A percentile compares a stretch with the other conserved stretches of the same genome.
Evolutionary conservation across 2,113 vertebrate genomes (phyloP).

Genomic region (Anarrhichthys ocellatus): DNA sequence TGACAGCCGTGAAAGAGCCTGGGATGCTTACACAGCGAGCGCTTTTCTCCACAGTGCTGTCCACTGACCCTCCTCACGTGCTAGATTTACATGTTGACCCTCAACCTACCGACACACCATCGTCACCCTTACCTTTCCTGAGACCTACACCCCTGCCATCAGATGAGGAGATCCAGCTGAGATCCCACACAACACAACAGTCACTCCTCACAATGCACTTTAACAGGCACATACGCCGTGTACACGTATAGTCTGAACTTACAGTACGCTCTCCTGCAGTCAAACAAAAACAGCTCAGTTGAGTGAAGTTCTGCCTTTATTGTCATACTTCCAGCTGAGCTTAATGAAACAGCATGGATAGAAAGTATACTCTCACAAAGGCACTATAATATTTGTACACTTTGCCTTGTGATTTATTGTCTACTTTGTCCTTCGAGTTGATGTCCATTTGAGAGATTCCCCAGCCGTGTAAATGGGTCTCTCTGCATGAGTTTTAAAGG

Average conservation of each 20-base stretch:
- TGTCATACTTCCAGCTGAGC: slow-evolving; percentile 67
- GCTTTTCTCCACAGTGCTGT: slow-evolving; percentile 74
- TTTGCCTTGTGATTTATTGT: slow-evolving; percentile 63
- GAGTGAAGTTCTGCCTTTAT: slow-evolving; percentile 69
- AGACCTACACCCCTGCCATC: slow-evolving; percentile 87
- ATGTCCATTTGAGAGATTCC: slow-evolving; percentile 19
- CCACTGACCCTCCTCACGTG: slow-evolving; percentile 52
- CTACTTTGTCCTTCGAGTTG: slow-evolving; percentile 30
- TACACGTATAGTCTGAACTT: slow-evolving; percentile 5
- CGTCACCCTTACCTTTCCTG: slow-evolving; percentile 90
- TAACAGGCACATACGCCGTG: neutral
- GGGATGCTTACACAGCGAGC: slow-evolving; percentile 62
- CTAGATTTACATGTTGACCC: slow-evolving; percentile 62
- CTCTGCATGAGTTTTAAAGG: slow-evolving; percentile 10
- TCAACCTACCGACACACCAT: neutral
- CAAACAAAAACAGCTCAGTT: slow-evolving; percentile 59
- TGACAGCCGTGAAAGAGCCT: slow-evolving; percentile 57
- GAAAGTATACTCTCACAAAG: slow-evolving; percentile 67
- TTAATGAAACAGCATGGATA: slow-evolving; percentile 60
- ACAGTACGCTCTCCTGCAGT: slow-evolving; percentile 44
- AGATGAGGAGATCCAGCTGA: slow-evolving; percentile 71
- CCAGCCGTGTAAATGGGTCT: slow-evolving; percentile 11
- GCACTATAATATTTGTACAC: slow-evolving; percentile 66
- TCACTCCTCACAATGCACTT: slow-evolving; percentile 24
- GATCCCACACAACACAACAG: slow-evolving; percentile 50